Evolutionary conservation across 2,888 invertebrate species (phyloP).

Genomic region (Kryphioiulus occultus): DNA sequence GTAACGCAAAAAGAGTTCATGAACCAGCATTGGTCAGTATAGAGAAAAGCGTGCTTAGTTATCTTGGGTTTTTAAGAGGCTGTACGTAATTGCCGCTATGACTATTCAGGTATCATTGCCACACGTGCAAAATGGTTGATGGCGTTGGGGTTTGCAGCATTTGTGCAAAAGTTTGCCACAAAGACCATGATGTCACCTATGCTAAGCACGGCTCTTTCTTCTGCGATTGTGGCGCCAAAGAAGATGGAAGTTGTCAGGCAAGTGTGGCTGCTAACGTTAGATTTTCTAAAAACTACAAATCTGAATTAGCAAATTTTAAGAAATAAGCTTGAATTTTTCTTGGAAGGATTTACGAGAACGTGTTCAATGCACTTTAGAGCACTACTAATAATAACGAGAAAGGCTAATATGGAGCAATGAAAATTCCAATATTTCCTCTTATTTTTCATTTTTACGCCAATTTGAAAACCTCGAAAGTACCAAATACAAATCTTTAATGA

Average conservation of each 20-base stretch:
- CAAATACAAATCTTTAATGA: no score
- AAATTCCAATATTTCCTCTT: no score
- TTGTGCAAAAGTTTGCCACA: conserved; percentile 96
- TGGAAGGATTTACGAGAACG: no score
- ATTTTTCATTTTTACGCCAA: no score
- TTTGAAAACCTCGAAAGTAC: no score
- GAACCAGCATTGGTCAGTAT: conserved; percentile 74
- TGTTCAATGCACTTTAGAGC: no score
- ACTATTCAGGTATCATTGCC: conserved; percentile 88
- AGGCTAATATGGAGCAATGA: no score
- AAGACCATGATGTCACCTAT: conserved; percentile 94
- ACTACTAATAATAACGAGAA: no score
- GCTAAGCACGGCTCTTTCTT: conserved; percentile 99
- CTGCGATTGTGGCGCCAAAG: conserved; percentile 98
- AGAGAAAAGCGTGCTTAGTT: neutral
- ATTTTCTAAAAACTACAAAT: no score
- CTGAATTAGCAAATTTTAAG: neutral
- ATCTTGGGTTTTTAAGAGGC: neutral
- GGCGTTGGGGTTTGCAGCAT: conserved; percentile 98
- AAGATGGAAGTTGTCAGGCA: conserved; percentile 78
- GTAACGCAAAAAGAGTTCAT: conserved; percentile 97
- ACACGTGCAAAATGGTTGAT: conserved; percentile 98
- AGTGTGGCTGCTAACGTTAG: neutral
- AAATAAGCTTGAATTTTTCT: no score
- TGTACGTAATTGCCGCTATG: neutral